Conservation (phyloP, 2,888 invertebrate genomes). For the Drosophila barbarae region DNA sequence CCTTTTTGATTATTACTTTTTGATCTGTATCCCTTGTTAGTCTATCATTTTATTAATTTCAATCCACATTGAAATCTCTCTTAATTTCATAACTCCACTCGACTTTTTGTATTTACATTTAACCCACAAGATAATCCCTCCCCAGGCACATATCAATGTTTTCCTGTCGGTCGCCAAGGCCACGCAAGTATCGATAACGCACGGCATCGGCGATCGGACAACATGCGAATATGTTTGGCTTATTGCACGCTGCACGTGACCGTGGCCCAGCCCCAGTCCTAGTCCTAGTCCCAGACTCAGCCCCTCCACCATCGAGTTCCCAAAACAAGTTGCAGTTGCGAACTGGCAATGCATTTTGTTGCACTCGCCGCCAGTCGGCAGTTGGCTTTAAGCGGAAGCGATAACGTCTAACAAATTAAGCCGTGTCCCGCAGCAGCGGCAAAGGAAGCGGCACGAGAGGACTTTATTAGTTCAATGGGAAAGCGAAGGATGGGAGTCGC, state of each 20-base stretch:
- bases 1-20: not conserved
- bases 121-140: slow-evolving; percentile 14
- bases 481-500: not conserved
- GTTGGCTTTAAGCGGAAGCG: slow-evolving; percentile 63
- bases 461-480: slow-evolving; percentile 55
- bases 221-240: slow-evolving; percentile 68
- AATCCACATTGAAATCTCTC: not conserved
- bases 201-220: slow-evolving; percentile 43
- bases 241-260: slow-evolving; percentile 67
- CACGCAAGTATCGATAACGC: slow-evolving; percentile 40
- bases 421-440: slow-evolving; percentile 51
- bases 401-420: slow-evolving; percentile 76
- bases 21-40: too few species aligned
- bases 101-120: not conserved
- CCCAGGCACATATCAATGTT: slow-evolving; percentile 12
- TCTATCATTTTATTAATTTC: not conserved
- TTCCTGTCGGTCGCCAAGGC: slow-evolving; percentile 31
- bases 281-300: not conserved
- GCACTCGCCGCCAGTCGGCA: slow-evolving; percentile 48
- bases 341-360: slow-evolving; percentile 54
- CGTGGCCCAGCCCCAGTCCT: slow-evolving; percentile 17
- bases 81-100: too few species aligned
- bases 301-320: not conserved
- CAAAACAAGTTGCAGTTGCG: slow-evolving; percentile 44
- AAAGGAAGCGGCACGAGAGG: slow-evolving; percentile 42